Evolutionary conservation across 1,140 invertebrate species (phyloP), one percentile per base, ranked within the genome.

Genomic region (Oncopeltus fasciatus): DNA sequence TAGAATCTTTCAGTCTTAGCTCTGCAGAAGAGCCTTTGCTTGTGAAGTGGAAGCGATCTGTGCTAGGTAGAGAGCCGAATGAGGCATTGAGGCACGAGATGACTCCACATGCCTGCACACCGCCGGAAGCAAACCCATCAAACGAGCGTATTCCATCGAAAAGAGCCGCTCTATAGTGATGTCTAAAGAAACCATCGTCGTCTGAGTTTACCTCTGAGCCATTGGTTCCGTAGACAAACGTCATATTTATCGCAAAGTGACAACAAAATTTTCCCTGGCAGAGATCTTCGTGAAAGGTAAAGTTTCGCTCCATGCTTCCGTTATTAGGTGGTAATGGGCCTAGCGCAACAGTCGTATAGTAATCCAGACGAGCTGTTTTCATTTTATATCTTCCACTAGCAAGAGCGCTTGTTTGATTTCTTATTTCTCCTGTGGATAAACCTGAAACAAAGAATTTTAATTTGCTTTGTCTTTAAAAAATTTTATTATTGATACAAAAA

Each of bases 141-240:
- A 60, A 60, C 18, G 20, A n/a, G 20, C 59, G 47, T 16, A 60
- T 46, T 14, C 59, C 59, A 51, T 60, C 27, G 12, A 47, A 18
- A 2, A 29, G 14, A 20, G 27, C 59, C 27, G 49, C 47, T 24
- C 29, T 57, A 24, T 60, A 46, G 12, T 43, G n/a, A 43, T 31
- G 44, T 2, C 20, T 24, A 59, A 5, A 20, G 26, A 26, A 59
- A 3, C 18, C 18, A 44, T 59, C 57, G 28, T 38, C 18, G 9
- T 59, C 57, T 18, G 28, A 26, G 12, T 38, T 59, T 44, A 21
- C 2, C 20, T 21, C 1, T 18, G n/a, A n/a, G n/a, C n/a, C n/a
- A 43, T 44, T n/a, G 16, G 18, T 18, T 3, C 12, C 12, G 24
- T 38, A 26, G 1, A 18, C 11, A 5, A 59, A 43, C 24, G 29